Evolutionary conservation across 2,113 vertebrate genomes (phyloP).

Genomic region (Rhinogobius similis): DNA sequence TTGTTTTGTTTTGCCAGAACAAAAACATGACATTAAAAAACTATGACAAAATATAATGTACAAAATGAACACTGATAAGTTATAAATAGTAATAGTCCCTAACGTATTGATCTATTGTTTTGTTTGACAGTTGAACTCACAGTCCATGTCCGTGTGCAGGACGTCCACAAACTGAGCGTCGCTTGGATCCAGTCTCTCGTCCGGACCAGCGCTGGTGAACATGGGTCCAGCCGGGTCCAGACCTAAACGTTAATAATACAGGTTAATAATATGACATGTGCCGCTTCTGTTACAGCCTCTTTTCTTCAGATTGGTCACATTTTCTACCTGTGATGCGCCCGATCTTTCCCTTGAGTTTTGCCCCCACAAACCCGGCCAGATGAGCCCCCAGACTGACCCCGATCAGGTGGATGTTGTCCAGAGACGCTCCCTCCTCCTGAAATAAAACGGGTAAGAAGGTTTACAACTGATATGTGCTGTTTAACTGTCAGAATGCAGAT

Average conservation of each 20-base stretch:
- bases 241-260: slow-evolving; percentile 67
- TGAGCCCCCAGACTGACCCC: slow-evolving; percentile 97
- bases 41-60: too few relatives aligned
- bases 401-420: slow-evolving; percentile 85
- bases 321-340: slow-evolving; percentile 91
- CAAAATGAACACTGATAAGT: too few relatives aligned
- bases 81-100: too few relatives aligned
- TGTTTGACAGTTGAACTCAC: slow-evolving; percentile 65
- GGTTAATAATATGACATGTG: neutral
- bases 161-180: slow-evolving; percentile 95
- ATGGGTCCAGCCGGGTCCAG: slow-evolving; percentile 92
- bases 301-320: neutral
- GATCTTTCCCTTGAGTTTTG: slow-evolving; percentile 85
- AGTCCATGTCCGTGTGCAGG: slow-evolving; percentile 88
- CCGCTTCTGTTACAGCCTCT: neutral
- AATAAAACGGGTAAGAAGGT: neutral
- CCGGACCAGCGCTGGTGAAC: slow-evolving; percentile 77
- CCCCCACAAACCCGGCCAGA: slow-evolving; percentile 90
- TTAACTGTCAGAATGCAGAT: too few relatives aligned
- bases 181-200: slow-evolving; percentile 80
- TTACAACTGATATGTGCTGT: neutral
- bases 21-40: too few relatives aligned
- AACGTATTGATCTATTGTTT: too few relatives aligned
- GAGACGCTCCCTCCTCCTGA: slow-evolving; percentile 83
- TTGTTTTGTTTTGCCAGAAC: too few relatives aligned